A percentile compares a stretch with the other conserved stretches of the same genome.
These are phyloP conservation scores for Liasis olivaceus DNA, from an alignment of 2,797 vertebrate genomes.

Conservation along the genomic window DNA sequence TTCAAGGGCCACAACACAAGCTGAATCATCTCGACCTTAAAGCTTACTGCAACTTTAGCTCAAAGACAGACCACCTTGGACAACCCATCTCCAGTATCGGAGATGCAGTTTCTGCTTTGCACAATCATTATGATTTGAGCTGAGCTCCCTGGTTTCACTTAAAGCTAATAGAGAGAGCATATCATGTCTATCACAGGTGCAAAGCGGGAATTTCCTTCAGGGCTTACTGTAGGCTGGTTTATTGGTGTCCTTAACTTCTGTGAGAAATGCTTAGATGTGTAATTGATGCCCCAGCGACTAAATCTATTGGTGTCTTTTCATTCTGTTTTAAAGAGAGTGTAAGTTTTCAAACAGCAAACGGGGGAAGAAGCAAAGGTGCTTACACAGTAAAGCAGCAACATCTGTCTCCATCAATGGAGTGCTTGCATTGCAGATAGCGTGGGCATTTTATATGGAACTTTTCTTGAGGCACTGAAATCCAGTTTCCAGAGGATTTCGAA, in stretches of 20 bases:
- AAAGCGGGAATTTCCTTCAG: constrained; percentile 16
- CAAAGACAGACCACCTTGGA: not conserved
- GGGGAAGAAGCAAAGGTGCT: not conserved
- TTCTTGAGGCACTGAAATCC: not conserved
- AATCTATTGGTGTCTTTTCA: not conserved
- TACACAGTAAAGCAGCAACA: not conserved
- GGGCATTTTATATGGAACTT: not conserved
- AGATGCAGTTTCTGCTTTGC: not conserved
- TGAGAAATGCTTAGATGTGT: constrained; percentile 22
- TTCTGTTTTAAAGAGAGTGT: not conserved
- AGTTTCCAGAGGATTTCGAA: constrained; percentile 44
- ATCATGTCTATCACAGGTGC: not conserved
- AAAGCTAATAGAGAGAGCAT: not conserved
- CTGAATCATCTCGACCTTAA: not conserved
- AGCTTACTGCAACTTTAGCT: not conserved
- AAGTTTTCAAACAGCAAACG: not conserved
- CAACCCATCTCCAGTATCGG: not conserved
- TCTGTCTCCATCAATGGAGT: not conserved
- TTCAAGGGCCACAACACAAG: not conserved
- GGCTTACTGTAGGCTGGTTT: not conserved
- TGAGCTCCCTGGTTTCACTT: not conserved
- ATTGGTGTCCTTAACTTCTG: not conserved
- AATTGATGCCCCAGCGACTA: constrained; percentile 17
- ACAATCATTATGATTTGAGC: not conserved
- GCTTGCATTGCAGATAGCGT: not conserved